Percentiles rank a stretch among this genome's conserved stretches.
Conservation (phyloP, 1,140 invertebrate genomes). For the Periplaneta americana region DNA sequence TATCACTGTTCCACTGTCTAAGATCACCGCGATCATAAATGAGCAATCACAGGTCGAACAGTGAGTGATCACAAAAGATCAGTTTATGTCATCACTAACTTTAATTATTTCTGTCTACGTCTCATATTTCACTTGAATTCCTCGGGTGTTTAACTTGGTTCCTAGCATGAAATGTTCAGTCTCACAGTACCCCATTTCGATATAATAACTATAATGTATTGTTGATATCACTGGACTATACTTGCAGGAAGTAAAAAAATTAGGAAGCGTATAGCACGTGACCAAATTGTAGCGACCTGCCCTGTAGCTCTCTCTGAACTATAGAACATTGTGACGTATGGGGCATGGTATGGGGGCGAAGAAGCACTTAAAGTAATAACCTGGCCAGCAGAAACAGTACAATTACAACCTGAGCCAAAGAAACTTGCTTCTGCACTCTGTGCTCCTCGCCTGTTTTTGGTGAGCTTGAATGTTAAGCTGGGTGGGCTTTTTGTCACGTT, state of each 20-base stretch:
- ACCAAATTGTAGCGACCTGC: background rate
- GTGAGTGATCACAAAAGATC: too few species aligned
- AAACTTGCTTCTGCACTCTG: background rate
- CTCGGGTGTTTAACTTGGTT: too few species aligned
- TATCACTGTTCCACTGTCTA: too few species aligned
- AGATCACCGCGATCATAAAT: too few species aligned
- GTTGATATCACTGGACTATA: background rate
- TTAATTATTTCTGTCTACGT: too few species aligned
- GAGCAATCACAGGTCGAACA: too few species aligned
- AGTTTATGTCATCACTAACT: too few species aligned
- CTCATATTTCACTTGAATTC: too few species aligned
- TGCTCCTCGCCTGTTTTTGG: background rate
- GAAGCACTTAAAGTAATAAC: background rate
- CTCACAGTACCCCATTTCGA: too few species aligned
- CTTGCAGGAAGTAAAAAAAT: background rate
- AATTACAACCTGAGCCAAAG: background rate
- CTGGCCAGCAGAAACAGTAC: background rate
- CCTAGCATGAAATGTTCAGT: too few species aligned
- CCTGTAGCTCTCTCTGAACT: background rate
- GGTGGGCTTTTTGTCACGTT: background rate
- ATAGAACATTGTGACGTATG: background rate
- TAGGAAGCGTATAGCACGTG: background rate
- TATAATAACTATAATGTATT: too few species aligned
- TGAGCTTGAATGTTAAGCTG: background rate
- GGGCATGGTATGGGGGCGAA: background rate